These are phyloP conservation scores for Drosophila subsilvestris DNA, from an alignment of 2,888 invertebrate species.

Conservation along the genomic window DNA sequence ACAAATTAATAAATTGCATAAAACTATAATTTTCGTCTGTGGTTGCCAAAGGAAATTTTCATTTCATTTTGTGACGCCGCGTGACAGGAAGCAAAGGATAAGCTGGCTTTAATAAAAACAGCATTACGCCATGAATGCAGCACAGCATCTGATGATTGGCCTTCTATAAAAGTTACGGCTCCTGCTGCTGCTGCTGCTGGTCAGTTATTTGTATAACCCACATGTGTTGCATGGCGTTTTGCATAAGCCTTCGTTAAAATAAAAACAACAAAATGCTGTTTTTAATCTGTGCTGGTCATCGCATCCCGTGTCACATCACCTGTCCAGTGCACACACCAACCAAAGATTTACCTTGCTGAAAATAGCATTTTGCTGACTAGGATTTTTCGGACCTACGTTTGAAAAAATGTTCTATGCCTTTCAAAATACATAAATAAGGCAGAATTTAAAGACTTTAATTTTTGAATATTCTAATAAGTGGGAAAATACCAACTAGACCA, in stretches of 20 bases:
- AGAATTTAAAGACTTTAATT: not conserved
- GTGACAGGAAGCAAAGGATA: not conserved
- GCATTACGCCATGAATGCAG: not conserved
- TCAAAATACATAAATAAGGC: too few relatives aligned
- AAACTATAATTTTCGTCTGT: not conserved
- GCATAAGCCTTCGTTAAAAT: not conserved
- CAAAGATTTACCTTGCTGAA: not conserved
- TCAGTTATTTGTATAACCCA: not conserved
- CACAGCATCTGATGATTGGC: not conserved
- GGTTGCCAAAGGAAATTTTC: not conserved
- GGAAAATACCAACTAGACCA: too few relatives aligned
- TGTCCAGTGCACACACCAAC: not conserved
- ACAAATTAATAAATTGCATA: not conserved
- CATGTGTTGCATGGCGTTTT: not conserved
- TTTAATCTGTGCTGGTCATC: not conserved
- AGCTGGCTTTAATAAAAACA: not conserved
- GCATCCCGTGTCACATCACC: not conserved
- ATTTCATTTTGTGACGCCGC: not conserved
- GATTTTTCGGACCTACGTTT: not conserved
- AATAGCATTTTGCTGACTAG: not conserved
- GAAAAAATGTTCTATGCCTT: not conserved
- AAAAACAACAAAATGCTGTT: not conserved
- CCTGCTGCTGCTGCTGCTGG: not conserved
- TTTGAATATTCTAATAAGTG: not conserved
- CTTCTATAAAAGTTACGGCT: not conserved